phyloP scores from a whole-genome alignment of 92 coral and sea anemone genomes.

The Diadumene lineata region DNA sequence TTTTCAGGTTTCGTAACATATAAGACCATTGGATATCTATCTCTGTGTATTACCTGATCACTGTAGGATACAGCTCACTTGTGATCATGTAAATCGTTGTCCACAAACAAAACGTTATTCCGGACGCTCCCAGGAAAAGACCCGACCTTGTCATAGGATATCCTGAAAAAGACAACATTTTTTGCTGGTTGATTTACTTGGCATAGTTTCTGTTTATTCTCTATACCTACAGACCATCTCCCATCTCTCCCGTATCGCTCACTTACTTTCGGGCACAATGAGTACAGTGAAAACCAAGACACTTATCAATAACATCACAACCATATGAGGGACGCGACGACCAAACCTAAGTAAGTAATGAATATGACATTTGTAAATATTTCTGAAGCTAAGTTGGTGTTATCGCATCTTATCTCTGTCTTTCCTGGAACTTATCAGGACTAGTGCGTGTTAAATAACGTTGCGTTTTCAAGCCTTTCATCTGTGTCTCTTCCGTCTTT shows the following conservation, averaged over 20 bases:
- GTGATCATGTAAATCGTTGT: constrained; percentile 54
- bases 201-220: no score
- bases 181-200: no score
- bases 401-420: no score
- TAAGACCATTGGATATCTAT: neutral
- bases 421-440: no score
- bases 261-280: constrained; percentile 28
- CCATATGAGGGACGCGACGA: constrained; percentile 29
- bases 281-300: constrained; percentile 8
- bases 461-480: no score
- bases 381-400: no score
- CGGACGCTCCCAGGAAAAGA: constrained; percentile 52
- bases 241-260: neutral
- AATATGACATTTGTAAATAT: no score
- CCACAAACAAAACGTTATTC: constrained; percentile 46
- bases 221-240: no score
- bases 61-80: constrained; percentile 60
- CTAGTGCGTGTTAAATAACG: no score
- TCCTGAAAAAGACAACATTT: constrained; percentile 11
- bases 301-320: constrained; percentile 4
- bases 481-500: no score
- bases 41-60: constrained; percentile 40
- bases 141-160: constrained; percentile 32
- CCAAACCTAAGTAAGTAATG: constrained; percentile 30
- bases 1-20: no score